phyloP scores from a whole-genome alignment of 2,888 invertebrate species.

The Leptinotarsa tumamoca region DNA sequence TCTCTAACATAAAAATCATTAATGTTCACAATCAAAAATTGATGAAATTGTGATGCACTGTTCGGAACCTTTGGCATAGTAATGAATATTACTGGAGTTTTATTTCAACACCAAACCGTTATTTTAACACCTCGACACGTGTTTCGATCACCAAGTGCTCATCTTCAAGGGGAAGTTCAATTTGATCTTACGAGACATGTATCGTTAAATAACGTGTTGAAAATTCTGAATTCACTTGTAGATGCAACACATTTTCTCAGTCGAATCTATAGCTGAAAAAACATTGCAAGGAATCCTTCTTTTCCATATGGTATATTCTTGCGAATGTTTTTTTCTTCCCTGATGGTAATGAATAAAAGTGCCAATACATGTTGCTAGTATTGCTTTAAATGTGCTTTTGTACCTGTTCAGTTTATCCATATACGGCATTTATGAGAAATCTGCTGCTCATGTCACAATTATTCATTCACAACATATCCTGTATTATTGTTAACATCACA shows the following conservation, averaged over 20 bases:
- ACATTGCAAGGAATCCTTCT: not conserved
- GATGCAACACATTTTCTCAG: not conserved
- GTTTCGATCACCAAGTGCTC: too few relatives aligned
- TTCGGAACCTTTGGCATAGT: too few relatives aligned
- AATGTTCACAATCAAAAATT: too few relatives aligned
- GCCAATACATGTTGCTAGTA: constrained; percentile 5
- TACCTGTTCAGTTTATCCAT: not conserved
- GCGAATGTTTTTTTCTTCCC: not conserved
- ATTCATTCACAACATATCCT: not conserved
- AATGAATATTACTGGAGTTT: too few relatives aligned
- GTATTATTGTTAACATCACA: not conserved
- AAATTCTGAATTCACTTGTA: not conserved
- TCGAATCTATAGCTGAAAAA: not conserved
- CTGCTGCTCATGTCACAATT: constrained; percentile 16
- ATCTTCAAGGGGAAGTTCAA: too few relatives aligned
- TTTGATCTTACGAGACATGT: too few relatives aligned
- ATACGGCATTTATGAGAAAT: constrained; percentile 15
- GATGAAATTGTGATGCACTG: too few relatives aligned
- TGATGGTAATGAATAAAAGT: not conserved
- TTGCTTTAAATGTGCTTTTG: constrained; percentile 19
- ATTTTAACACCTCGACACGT: too few relatives aligned
- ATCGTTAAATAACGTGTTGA: too few relatives aligned
- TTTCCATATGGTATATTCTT: not conserved
- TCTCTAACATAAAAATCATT: too few relatives aligned
- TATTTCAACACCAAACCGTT: too few relatives aligned